Base-by-base conservation (phyloP, 2,797 vertebrate species). In the Channallabes apus region DNA sequence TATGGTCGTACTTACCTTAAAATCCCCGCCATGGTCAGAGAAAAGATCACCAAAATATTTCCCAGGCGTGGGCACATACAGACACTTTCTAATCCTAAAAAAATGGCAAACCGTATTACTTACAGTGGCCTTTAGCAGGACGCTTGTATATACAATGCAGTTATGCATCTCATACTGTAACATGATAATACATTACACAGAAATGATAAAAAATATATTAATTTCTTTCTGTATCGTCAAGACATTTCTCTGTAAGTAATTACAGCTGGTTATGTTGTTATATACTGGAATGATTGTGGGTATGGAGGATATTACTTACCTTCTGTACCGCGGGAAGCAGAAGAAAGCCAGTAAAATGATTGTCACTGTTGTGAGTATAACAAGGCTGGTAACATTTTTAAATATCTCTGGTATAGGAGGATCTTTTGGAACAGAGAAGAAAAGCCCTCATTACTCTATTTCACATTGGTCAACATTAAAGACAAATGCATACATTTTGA, bases 1-100 rank as follows among this genome's bases (percentile, higher is more conserved):
- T 67, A 14, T 64, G 62, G n/a, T 65, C 8, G 41, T 46, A 8
- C 24, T 46, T 67, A 86, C 86, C 82, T 84, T 86, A 84, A 86
- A 86, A 8, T 86, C 82, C 12, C 86, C 82, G 2, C 9, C 32
- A 65, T 83, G 76, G 4, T 4, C 3, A 24, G 59, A 32, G 62
- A 73, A 64, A 46, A 84, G 82, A 1, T 73, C 6, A 0, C 38
- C 51, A 75, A 84, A 84, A 81, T 85, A 85, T 27, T 54, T 35
- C 17, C 24, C 29, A 12, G 82, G 85, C 12, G 83, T 80, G 20
- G 58, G 46, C 67, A 56, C 35, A 24, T 35, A 65, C 18, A 5
- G 2, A 32, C 58, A 38, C 59, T 86, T 86, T 5, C 59, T n/a
- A n/a, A 15, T 59, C 20, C 86, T 86, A n/a, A 32, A 75, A 83